Evolutionary conservation across 2,888 invertebrate species (phyloP).

Genomic region (Mimachlamys varia): DNA sequence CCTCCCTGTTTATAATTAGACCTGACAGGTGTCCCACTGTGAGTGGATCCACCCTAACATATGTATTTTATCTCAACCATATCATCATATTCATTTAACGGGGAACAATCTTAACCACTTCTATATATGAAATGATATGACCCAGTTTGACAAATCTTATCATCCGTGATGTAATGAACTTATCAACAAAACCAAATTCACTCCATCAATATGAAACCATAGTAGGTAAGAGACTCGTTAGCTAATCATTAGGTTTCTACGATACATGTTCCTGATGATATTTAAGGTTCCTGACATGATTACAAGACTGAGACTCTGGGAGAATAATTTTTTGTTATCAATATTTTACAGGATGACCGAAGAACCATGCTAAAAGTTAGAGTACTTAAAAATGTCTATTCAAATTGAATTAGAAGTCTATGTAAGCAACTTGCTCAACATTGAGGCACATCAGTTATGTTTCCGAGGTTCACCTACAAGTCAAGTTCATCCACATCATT

Average conservation of each 20-base stretch:
- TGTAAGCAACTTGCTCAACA: no score
- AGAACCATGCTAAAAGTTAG: no score
- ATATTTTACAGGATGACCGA: no score
- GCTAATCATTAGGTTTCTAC: neutral
- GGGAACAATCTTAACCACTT: neutral
- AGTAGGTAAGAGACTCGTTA: neutral
- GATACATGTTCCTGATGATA: neutral
- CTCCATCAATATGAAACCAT: no score
- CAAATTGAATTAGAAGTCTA: no score
- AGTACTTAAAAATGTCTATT: no score
- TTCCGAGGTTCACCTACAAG: no score
- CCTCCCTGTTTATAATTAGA: conserved; percentile 12
- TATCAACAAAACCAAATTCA: neutral
- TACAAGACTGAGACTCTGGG: neutral
- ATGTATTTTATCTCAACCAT: neutral
- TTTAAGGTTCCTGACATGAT: no score
- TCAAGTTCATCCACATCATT: no score
- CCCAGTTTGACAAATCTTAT: neutral
- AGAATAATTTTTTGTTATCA: no score
- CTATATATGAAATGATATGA: neutral
- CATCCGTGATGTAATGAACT: neutral
- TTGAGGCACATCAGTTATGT: no score
- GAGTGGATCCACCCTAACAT: conserved; percentile 18
- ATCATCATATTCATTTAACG: neutral
- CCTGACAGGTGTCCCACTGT: conserved; percentile 5